Percentiles rank a stretch among this genome's conserved stretches.
These are phyloP conservation scores for Achroia grisella DNA, from an alignment of 1,140 invertebrate species.

Conservation along the genomic window DNA sequence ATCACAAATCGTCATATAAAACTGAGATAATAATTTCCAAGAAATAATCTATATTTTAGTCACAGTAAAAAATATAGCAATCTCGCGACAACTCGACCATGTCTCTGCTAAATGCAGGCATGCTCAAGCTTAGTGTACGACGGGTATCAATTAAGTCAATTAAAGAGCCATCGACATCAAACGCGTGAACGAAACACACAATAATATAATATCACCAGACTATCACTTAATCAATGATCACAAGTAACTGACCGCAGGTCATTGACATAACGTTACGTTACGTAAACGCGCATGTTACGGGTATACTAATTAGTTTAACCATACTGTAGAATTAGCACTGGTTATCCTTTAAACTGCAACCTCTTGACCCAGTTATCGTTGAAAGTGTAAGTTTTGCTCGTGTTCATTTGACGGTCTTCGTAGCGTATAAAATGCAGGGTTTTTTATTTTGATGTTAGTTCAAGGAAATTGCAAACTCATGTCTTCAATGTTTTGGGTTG, in stretches of 20 bases:
- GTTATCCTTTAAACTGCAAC: background rate
- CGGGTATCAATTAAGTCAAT: slow-evolving; percentile 45
- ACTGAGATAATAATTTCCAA: too few species aligned
- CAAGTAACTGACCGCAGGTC: slow-evolving; percentile 35
- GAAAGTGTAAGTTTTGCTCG: slow-evolving; percentile 15
- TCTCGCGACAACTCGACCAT: too few species aligned
- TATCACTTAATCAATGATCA: slow-evolving; percentile 56
- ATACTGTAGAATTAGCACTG: slow-evolving; percentile 1
- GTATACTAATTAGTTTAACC: slow-evolving; percentile 5
- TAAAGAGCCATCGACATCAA: slow-evolving; percentile 39
- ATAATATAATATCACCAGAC: slow-evolving; percentile 53
- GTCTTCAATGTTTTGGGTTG: too few species aligned
- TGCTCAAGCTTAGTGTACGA: too few species aligned
- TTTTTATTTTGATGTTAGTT: too few species aligned
- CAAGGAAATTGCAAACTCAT: too few species aligned
- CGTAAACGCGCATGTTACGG: slow-evolving; percentile 7
- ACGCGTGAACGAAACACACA: slow-evolving; percentile 8
- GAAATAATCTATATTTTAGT: too few species aligned
- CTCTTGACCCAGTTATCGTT: background rate
- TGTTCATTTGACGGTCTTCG: slow-evolving; percentile 17
- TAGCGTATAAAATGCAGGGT: too few species aligned
- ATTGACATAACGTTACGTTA: slow-evolving; percentile 26
- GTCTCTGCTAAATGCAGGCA: too few species aligned
- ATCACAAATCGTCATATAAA: too few species aligned
- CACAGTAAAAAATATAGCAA: too few species aligned